Base-by-base conservation (phyloP, 1,140 invertebrate species). In the Euura saliciscinereae region DNA sequence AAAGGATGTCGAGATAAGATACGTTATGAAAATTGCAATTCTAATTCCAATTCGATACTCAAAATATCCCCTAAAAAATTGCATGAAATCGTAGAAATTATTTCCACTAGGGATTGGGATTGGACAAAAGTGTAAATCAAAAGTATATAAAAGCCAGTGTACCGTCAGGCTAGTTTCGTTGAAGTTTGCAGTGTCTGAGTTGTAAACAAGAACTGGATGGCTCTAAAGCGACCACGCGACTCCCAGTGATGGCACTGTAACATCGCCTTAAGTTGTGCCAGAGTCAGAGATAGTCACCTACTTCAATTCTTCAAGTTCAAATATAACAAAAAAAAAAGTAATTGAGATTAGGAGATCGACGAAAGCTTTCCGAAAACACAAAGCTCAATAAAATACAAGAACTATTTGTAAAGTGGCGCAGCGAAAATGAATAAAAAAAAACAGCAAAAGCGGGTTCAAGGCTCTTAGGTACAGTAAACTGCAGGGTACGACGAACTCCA, bases 391-490 rank as follows among this genome's bases (percentile, higher is more conserved):
- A 28, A 28, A 28, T 28, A 28, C 28, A 28, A 28, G 28, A 28
- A 28, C 28, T 28, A 28, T 28, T 28, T 28, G 28, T 28, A 28
- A 28, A 28, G 28, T 28, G 28, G 28, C 28, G 28, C 28, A 28
- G 28, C 28, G 28, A 28, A 1, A 28, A 28, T 28, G 28, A 28
- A 28, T 28, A 28, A 28, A 28, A 28, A 28, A 28, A 28, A 28
- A 28, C 28, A 28, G 28, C 28, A 28, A 28, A 28, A 28, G 28
- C 28, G 28, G 28, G 28, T 28, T 80, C 78, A 80, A 79, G 80
- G 74, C 85, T 85, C 84, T 85, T 83, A 83, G 80, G 82, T 84
- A 82, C 79, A 85, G 83, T 86, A 85, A 86, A 86, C 74, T 69
- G 71, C 67, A 68, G 74, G 10, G 68, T 43, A 71, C 68, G 43